Evolutionary conservation across 2,113 vertebrate species (phyloP).

Genomic region (Eretmochelys imbricata): DNA sequence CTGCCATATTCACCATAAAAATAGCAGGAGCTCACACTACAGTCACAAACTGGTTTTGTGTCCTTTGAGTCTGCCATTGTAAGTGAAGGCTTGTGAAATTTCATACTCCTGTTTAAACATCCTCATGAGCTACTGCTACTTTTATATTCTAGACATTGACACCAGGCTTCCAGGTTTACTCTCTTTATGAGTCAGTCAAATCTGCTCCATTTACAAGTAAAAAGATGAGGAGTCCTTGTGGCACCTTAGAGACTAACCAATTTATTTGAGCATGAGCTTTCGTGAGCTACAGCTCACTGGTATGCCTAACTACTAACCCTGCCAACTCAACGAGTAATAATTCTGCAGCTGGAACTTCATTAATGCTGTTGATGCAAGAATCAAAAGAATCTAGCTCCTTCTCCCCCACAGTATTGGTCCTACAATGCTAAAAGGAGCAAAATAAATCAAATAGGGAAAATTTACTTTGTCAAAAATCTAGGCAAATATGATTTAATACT

Average conservation of each 20-base stretch:
- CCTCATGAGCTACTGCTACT: accelerated
- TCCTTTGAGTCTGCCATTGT: neutral
- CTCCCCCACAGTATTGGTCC: neutral
- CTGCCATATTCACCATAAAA: neutral
- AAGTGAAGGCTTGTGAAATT: accelerated
- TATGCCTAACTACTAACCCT: neutral
- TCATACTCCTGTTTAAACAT: neutral
- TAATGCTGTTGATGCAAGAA: neutral
- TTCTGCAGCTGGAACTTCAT: neutral
- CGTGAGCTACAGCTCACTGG: too few relatives aligned
- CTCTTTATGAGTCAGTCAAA: neutral
- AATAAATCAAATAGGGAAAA: neutral
- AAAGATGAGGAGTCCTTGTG: too few relatives aligned
- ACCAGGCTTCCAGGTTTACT: neutral
- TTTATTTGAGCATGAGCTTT: too few relatives aligned
- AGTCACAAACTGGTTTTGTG: accelerated
- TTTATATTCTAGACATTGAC: neutral
- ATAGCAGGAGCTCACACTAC: neutral
- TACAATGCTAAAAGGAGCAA: neutral
- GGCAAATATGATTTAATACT: neutral
- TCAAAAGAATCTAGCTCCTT: neutral
- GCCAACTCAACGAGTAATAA: neutral
- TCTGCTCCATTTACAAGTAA: neutral
- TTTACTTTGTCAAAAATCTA: neutral
- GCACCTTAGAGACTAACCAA: too few relatives aligned